These are phyloP conservation scores for Micoletzkya japonica DNA, from an alignment of 2,888 invertebrate species.

Conservation along the genomic window DNA sequence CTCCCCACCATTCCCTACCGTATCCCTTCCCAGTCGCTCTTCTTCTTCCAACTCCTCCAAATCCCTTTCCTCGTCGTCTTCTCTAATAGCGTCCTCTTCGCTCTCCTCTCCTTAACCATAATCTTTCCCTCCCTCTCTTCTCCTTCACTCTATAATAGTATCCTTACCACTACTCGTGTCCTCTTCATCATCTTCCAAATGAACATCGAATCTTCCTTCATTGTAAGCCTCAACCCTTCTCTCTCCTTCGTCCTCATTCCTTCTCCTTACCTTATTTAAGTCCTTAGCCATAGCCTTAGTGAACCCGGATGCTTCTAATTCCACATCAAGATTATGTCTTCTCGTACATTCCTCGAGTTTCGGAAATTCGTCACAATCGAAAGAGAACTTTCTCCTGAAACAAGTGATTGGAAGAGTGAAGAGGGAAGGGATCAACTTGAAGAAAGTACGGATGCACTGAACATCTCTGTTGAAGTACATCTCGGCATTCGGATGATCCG, in stretches of 20 bases:
- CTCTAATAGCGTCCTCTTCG: constrained; percentile 15
- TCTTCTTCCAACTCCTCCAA: constrained; percentile 11
- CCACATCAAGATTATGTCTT: constrained; percentile 82
- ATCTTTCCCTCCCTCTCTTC: constrained; percentile 9
- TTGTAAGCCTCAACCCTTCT: constrained; percentile 52
- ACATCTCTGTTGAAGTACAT: constrained; percentile 94
- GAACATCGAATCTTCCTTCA: constrained; percentile 56
- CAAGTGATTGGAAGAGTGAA: constrained; percentile 67
- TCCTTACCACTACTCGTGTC: constrained; percentile 36
- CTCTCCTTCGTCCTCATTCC: neutral
- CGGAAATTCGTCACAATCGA: constrained; percentile 75
- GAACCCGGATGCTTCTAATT: constrained; percentile 86
- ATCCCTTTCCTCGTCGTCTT: constrained; percentile 12
- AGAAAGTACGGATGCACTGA: constrained; percentile 77
- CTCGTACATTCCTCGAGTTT: constrained; percentile 66
- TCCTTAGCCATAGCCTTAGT: constrained; percentile 72
- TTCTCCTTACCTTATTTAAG: constrained; percentile 48
- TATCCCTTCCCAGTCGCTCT: neutral
- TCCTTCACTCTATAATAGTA: constrained; percentile 29
- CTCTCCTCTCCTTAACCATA: neutral
- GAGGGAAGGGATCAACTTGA: constrained; percentile 31
- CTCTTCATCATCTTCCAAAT: constrained; percentile 30
- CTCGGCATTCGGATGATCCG: constrained; percentile 85
- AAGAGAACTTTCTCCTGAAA: constrained; percentile 85
- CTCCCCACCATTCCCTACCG: neutral